These are phyloP conservation scores for Platorchestia sp. DNA, from an alignment of 1,140 invertebrate species.

Conservation along the genomic window DNA sequence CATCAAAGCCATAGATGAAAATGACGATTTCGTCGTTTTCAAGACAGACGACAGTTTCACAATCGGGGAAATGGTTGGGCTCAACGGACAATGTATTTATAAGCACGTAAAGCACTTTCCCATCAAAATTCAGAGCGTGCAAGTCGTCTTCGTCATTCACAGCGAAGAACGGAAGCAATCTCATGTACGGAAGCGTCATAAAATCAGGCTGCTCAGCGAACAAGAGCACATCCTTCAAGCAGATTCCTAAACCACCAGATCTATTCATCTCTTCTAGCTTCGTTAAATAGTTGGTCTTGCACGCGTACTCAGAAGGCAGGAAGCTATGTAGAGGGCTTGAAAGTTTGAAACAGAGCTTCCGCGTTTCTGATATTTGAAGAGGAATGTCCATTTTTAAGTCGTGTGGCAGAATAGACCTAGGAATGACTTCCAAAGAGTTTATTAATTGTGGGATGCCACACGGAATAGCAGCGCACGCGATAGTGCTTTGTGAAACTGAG, in stretches of 20 bases:
- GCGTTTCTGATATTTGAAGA: background rate
- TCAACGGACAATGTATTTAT: background rate
- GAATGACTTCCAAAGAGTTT: background rate
- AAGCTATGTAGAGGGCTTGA: background rate
- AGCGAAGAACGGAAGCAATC: background rate
- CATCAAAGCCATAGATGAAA: background rate
- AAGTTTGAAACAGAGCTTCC: background rate
- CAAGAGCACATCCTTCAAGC: background rate
- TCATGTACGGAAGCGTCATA: background rate
- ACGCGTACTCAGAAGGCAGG: background rate
- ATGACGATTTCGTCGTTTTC: background rate
- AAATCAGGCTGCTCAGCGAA: background rate
- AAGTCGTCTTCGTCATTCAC: background rate
- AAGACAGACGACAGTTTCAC: background rate
- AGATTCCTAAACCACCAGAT: background rate
- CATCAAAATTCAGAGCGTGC: background rate
- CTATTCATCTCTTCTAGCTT: background rate
- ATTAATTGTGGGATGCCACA: background rate
- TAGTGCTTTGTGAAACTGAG: background rate
- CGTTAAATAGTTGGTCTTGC: background rate
- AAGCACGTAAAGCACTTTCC: background rate
- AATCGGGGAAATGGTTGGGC: background rate
- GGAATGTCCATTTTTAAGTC: background rate
- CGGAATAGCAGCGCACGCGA: background rate
- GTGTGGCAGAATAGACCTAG: background rate